Evolutionary conservation across 1,140 invertebrate genomes (phyloP).

Genomic region (Cotesia vestalis): DNA sequence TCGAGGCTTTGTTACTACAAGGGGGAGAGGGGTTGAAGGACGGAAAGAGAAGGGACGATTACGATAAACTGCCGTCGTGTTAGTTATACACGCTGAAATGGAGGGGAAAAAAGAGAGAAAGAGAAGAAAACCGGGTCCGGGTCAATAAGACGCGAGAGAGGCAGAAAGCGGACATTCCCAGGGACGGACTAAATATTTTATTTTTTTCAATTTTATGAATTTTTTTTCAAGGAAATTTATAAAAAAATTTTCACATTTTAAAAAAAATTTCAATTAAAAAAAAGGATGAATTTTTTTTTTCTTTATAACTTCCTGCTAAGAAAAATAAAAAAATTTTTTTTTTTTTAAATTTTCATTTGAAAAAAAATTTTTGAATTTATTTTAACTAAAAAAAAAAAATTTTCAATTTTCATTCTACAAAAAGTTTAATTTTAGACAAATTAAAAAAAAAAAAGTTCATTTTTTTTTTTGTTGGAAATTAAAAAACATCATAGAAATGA

Average conservation of each 20-base stretch:
- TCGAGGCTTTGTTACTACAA: too few relatives aligned
- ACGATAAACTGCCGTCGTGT: too few relatives aligned
- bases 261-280: conserved; percentile 24
- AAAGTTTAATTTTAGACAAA: not conserved
- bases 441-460: not conserved
- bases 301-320: too few relatives aligned
- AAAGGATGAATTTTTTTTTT: not conserved
- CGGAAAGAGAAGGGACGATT: too few relatives aligned
- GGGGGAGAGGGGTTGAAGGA: too few relatives aligned
- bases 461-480: too few relatives aligned
- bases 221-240: conserved; percentile 9
- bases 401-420: not conserved
- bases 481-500: too few relatives aligned
- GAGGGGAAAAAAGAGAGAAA: conserved; percentile 44
- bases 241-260: not conserved
- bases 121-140: conserved; percentile 63
- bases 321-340: too few relatives aligned
- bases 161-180: conserved; percentile 62
- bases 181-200: conserved; percentile 49
- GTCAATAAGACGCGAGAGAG: conserved; percentile 65
- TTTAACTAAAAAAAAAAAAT: not conserved
- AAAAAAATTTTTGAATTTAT: conserved; percentile 17
- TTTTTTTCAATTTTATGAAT: too few relatives aligned
- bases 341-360: too few relatives aligned
- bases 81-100: conserved; percentile 20